phyloP scores from a whole-genome alignment of 2,797 vertebrate species.

The Clarias pachynema region DNA sequence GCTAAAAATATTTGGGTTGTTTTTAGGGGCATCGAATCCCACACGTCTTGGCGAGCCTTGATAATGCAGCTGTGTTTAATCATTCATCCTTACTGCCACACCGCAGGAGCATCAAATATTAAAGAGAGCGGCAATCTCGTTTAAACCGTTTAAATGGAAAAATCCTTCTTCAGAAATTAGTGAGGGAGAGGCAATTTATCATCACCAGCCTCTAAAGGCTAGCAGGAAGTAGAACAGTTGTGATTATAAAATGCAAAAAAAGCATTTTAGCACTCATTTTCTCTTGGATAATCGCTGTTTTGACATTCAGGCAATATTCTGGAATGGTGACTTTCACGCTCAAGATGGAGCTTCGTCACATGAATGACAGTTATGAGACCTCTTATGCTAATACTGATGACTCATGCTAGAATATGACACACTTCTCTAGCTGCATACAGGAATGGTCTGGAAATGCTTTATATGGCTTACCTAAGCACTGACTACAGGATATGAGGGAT shows the following conservation, averaged over 20 bases:
- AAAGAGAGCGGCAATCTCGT: not conserved
- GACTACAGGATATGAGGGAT: not conserved
- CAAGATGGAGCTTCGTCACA: slow-evolving; percentile 20
- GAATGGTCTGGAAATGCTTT: not conserved
- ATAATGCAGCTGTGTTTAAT: not conserved
- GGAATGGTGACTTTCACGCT: not conserved
- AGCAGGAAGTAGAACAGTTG: not conserved
- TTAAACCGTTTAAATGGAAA: not conserved
- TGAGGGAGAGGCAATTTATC: not conserved
- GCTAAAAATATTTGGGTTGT: slow-evolving; percentile 9
- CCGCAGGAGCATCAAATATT: not conserved
- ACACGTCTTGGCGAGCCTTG: not conserved
- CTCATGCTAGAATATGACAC: slow-evolving; percentile 29
- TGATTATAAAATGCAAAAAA: slow-evolving; percentile 23
- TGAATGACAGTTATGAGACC: slow-evolving; percentile 32
- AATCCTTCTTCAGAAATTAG: not conserved
- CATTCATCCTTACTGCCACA: not conserved
- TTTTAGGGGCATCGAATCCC: not conserved
- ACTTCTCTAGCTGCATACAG: slow-evolving; percentile 17
- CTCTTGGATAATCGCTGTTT: slow-evolving; percentile 29
- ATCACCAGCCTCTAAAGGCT: not conserved
- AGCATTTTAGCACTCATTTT: slow-evolving; percentile 38
- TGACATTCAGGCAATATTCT: slow-evolving; percentile 40
- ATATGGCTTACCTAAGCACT: not conserved
- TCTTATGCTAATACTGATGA: slow-evolving; percentile 36